Conservation (phyloP, 2,113 vertebrate genomes). For the Hydrolagus affinis region DNA sequence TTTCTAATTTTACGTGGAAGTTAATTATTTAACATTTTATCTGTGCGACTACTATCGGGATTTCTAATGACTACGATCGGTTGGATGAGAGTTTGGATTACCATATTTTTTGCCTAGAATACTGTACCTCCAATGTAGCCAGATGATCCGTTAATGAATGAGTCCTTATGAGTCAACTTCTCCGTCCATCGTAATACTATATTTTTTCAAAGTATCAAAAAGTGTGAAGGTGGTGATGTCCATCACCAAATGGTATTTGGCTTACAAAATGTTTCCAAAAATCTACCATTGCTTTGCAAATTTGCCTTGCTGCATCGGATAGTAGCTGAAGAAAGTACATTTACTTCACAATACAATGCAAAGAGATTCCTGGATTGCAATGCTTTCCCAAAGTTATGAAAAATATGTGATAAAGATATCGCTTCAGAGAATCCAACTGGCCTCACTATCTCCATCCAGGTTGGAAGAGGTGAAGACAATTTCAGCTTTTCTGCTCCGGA, state of each 20-base stretch:
- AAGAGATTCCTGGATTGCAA: too few relatives aligned
- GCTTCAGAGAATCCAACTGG: too few relatives aligned
- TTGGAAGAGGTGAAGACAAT: too few relatives aligned
- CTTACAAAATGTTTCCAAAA: neutral
- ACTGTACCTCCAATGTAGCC: neutral
- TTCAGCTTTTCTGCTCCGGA: too few relatives aligned
- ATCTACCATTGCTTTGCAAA: neutral
- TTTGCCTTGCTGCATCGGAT: too few relatives aligned
- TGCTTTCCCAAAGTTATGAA: too few relatives aligned
- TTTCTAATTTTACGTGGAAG: neutral
- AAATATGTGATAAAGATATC: too few relatives aligned
- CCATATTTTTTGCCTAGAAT: neutral
- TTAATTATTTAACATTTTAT: slow-evolving; percentile 16
- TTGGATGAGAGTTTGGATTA: neutral
- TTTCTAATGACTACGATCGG: neutral
- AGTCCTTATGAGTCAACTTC: neutral
- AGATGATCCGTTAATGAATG: neutral
- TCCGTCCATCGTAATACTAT: neutral
- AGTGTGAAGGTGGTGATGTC: neutral
- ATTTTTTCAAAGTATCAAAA: neutral
- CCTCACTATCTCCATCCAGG: too few relatives aligned
- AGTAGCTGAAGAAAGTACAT: too few relatives aligned
- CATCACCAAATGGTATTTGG: neutral
- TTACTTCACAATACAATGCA: too few relatives aligned
- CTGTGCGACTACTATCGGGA: neutral